Evolutionary conservation across 2,797 vertebrate genomes (phyloP), one percentile per base, ranked within the genome.

Genomic region (Dermochelys coriacea): DNA sequence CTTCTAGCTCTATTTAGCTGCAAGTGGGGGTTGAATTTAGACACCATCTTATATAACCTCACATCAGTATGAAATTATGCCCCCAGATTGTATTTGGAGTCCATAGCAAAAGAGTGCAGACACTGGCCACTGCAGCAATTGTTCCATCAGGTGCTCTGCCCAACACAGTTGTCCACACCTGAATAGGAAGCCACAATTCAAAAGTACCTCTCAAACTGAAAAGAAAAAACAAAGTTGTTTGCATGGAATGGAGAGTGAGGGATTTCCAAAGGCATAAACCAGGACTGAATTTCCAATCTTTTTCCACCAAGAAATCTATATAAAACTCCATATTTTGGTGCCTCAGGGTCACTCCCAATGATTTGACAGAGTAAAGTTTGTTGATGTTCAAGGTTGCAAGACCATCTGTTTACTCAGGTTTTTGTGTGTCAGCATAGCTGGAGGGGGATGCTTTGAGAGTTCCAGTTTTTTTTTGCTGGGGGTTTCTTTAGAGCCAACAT

Each of bases 371-470:
- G 95, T 95, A 97, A 97, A 97, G 96, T 97, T 96, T 97, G 95
- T 96, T 96, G 97, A 96, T 96, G 94, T 59, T 95, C 89, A 87
- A 93, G 91, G 85, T 94, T 96, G 87, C 94, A 96, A 96, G 45
- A 90, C 74, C 93, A 95, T 97, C 75, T 97, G 95, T 97, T 97
- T 97, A 94, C 95, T 97, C 88, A 96, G 94, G 96, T 96, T 96
- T 97, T 97, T 96, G 93, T 96, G 97, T 97, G 96, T 97, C 93
- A 97, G 94, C 94, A 96, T 16, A 96, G 94, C 93, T 94, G 81
- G 88, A 94, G 96, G 94, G 93, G 95, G 95, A 94, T 71, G 81
- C 92, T 97, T 95, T 80, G 91, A 96, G 95, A 95, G 84, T 95
- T 96, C 91, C 92, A 81, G 95, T 87, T 95, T 97, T 87, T 87